Evolutionary conservation across 2,797 vertebrate species (phyloP).

Genomic region (Acanthornis magna): DNA sequence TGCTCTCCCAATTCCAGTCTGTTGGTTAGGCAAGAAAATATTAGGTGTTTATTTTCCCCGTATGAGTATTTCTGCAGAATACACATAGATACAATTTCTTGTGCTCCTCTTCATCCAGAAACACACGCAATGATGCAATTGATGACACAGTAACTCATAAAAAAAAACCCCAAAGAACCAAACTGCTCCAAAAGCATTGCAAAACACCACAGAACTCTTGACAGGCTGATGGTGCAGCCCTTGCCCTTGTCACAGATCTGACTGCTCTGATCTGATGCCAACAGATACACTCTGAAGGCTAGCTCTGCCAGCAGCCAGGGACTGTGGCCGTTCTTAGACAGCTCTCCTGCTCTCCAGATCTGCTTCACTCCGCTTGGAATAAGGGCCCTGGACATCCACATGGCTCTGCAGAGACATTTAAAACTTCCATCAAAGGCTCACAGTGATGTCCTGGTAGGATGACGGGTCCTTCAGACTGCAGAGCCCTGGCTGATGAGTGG

Average conservation of each 20-base stretch:
- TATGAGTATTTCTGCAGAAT: background rate
- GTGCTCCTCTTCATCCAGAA: background rate
- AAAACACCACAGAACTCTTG: background rate
- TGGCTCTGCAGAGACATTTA: background rate
- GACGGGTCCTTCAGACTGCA: background rate
- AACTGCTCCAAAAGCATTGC: background rate
- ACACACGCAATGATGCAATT: background rate
- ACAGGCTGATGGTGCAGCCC: background rate
- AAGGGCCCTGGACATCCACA: background rate
- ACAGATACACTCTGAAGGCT: background rate
- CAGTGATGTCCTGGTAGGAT: accelerated
- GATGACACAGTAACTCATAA: background rate
- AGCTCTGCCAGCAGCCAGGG: background rate
- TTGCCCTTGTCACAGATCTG: background rate
- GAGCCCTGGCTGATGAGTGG: background rate
- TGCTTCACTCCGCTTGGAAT: background rate
- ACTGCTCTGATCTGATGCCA: background rate
- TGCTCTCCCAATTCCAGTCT: background rate
- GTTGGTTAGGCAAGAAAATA: background rate
- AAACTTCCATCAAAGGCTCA: background rate
- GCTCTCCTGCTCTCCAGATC: background rate
- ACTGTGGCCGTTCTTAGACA: background rate
- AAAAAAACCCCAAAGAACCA: background rate
- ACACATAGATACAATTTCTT: background rate
- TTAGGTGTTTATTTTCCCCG: background rate